These are phyloP conservation scores for Arrhopalites spinosus DNA, from an alignment of 2,888 invertebrate genomes.

Conservation along the genomic window DNA sequence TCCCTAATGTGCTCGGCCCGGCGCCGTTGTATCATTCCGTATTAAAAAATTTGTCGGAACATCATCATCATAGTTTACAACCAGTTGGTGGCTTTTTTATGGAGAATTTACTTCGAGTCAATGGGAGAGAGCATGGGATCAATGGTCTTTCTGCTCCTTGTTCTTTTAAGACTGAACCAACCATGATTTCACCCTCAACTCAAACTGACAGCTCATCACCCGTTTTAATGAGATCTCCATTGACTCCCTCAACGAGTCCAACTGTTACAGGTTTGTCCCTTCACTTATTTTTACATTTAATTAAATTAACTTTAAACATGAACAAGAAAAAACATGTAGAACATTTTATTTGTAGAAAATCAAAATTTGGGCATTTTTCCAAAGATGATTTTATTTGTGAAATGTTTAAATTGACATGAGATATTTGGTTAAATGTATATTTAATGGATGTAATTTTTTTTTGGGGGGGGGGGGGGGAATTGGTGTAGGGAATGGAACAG, in stretches of 20 bases:
- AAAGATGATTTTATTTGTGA: no score
- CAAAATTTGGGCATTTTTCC: no score
- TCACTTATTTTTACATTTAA: background rate
- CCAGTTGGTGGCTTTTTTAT: slow-evolving; percentile 50
- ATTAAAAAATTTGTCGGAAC: slow-evolving; percentile 47
- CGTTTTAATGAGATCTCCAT: slow-evolving; percentile 36
- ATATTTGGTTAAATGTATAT: no score
- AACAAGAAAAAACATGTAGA: no score
- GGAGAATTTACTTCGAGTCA: slow-evolving; percentile 49
- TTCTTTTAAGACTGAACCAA: slow-evolving; percentile 44
- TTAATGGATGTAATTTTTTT: no score
- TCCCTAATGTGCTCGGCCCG: slow-evolving; percentile 54
- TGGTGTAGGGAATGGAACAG: slow-evolving; percentile 43
- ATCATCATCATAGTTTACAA: slow-evolving; percentile 25
- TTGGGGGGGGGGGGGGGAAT: no score
- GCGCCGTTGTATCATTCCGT: slow-evolving; percentile 51
- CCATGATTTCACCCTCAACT: slow-evolving; percentile 42
- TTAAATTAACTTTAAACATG: background rate
- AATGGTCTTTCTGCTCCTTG: slow-evolving; percentile 35
- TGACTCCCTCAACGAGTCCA: slow-evolving; percentile 44
- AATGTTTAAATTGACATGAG: no score
- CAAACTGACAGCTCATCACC: slow-evolving; percentile 45
- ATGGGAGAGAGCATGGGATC: slow-evolving; percentile 40
- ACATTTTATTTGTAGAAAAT: no score
- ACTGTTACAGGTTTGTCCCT: slow-evolving; percentile 18